These are phyloP conservation scores for Machimus atricapillus DNA, from an alignment of 2,888 invertebrate species.

Conservation along the genomic window DNA sequence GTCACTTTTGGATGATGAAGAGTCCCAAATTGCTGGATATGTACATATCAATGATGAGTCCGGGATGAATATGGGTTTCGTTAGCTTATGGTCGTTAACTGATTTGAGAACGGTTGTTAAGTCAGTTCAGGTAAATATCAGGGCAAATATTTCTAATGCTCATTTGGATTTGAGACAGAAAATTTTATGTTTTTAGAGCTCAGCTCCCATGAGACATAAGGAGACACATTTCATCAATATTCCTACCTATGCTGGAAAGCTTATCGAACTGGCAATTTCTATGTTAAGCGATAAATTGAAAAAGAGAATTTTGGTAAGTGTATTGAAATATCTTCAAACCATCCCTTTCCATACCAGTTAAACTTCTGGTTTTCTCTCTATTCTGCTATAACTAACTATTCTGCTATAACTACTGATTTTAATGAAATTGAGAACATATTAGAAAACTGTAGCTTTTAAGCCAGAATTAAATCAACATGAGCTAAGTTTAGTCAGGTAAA, in stretches of 20 bases:
- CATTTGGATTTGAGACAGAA: background rate
- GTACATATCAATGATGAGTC: constrained; percentile 83
- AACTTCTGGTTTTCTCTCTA: too few relatives aligned
- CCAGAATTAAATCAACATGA: too few relatives aligned
- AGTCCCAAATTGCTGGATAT: constrained; percentile 83
- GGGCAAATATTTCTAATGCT: background rate
- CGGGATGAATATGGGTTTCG: constrained; percentile 83
- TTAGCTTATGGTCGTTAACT: constrained; percentile 81
- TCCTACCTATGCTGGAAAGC: constrained; percentile 78
- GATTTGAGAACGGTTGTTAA: constrained; percentile 79
- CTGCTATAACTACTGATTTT: too few relatives aligned
- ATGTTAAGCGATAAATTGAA: constrained; percentile 85
- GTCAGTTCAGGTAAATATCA: constrained; percentile 73
- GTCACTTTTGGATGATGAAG: constrained; percentile 82
- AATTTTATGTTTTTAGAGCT: constrained; percentile 68
- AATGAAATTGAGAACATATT: too few relatives aligned
- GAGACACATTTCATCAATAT: constrained; percentile 87
- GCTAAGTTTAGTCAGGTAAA: too few relatives aligned
- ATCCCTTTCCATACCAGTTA: too few relatives aligned
- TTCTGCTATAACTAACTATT: too few relatives aligned
- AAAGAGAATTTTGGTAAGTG: constrained; percentile 77
- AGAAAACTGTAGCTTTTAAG: too few relatives aligned
- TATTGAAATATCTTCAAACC: background rate
- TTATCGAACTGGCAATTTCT: constrained; percentile 83
- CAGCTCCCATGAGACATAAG: constrained; percentile 91